A percentile compares a stretch with the other conserved stretches of the same genome.
Evolutionary conservation across 30 jellyfish, hydroid and myxozoan species (phyloP).

Genomic region (Hydractinia echinata): DNA sequence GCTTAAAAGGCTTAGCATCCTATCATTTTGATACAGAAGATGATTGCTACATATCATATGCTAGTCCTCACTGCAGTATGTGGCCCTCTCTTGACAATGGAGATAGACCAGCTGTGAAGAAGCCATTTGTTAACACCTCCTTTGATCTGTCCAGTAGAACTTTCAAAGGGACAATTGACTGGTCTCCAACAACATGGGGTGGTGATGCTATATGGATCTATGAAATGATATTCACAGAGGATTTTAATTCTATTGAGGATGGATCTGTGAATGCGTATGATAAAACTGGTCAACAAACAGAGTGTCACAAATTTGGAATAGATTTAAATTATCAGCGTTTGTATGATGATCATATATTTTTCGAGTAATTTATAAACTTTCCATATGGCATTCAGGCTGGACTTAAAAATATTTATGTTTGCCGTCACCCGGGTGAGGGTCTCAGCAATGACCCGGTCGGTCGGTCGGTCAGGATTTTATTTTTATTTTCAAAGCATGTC

Average conservation of each 20-base stretch:
- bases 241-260: neutral
- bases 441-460: no score
- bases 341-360: neutral
- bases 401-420: no score
- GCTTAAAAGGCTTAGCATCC: constrained; percentile 15
- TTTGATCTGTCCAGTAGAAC: neutral
- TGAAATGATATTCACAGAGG: constrained; percentile 15
- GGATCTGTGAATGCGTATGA: neutral
- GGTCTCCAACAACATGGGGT: constrained; percentile 27
- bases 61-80: constrained; percentile 9
- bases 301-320: neutral
- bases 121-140: neutral
- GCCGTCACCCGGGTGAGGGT: no score
- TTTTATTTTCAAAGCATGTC: no score
- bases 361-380: no score
- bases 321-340: neutral
- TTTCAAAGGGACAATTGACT: neutral
- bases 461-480: no score
- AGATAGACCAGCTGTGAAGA: constrained; percentile 11
- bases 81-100: constrained; percentile 26
- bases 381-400: no score
- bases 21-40: constrained; percentile 14
- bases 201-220: constrained; percentile 20
- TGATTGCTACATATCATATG: constrained; percentile 16
- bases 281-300: neutral